Evolutionary conservation across 2,888 invertebrate genomes (phyloP).

Genomic region (Apamea monoglypha): DNA sequence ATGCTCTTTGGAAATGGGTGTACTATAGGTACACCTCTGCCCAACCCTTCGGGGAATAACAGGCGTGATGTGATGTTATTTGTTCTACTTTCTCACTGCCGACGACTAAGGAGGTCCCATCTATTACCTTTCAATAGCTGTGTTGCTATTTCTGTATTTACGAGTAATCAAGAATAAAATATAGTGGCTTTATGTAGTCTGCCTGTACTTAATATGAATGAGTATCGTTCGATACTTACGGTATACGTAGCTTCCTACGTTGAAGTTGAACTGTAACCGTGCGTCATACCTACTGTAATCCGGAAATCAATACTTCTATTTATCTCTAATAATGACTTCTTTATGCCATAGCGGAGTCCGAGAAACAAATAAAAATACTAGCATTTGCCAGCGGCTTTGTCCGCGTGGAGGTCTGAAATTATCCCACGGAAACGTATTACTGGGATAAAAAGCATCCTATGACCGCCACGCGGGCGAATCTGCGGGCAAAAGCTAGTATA

Average conservation of each 20-base stretch:
- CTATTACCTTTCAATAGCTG: background rate
- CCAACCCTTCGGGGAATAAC: background rate
- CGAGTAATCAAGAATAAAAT: background rate
- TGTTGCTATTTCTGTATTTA: conserved; percentile 1
- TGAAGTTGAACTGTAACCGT: background rate
- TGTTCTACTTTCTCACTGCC: background rate
- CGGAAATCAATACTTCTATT: conserved; percentile 22
- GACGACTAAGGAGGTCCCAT: background rate
- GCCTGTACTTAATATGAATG: background rate
- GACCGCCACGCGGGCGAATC: too few relatives aligned
- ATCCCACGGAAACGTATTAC: too few relatives aligned
- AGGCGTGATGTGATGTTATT: background rate
- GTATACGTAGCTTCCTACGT: background rate
- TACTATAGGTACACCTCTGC: background rate
- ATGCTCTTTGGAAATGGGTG: too few relatives aligned
- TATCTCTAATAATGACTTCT: background rate
- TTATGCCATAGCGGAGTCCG: background rate
- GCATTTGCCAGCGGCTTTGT: too few relatives aligned
- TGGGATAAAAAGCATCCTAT: too few relatives aligned
- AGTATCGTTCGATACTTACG: background rate
- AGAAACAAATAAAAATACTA: background rate
- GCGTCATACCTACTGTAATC: background rate
- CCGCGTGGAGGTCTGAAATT: too few relatives aligned
- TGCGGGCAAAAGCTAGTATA: too few relatives aligned
- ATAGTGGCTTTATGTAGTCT: background rate